These are phyloP conservation scores for Goniozus legneri DNA, from an alignment of 1,140 invertebrate species.

Conservation along the genomic window DNA sequence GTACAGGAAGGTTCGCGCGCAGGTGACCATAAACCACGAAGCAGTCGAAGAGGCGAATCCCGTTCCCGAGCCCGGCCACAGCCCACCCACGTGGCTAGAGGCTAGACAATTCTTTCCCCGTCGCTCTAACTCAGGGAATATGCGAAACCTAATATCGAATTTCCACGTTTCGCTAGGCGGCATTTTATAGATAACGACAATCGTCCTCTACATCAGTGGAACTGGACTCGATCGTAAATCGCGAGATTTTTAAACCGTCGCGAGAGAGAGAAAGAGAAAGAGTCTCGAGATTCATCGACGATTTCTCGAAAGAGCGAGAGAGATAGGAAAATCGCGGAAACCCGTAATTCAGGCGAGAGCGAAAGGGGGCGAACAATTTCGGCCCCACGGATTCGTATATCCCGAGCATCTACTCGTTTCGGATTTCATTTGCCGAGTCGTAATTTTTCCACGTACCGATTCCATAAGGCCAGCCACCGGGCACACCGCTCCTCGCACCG, in stretches of 20 bases:
- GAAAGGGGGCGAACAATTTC: conserved; percentile 27
- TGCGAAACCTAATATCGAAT: too few species aligned
- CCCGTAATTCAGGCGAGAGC: conserved; percentile 30
- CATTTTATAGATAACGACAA: too few species aligned
- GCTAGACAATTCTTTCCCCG: conserved; percentile 2
- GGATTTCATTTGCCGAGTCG: conserved; percentile 41
- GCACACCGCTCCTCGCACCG: not conserved
- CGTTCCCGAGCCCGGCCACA: conserved; percentile 19
- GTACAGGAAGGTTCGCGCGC: conserved; percentile 16
- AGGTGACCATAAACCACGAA: conserved; percentile 27
- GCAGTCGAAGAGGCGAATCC: conserved; percentile 13
- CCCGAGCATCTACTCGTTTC: conserved; percentile 17
- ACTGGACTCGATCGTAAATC: too few species aligned
- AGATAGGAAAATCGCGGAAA: conserved; percentile 8
- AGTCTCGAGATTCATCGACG: too few species aligned
- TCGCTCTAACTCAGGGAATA: not conserved
- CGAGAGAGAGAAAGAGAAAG: too few species aligned
- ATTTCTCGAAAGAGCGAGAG: too few species aligned
- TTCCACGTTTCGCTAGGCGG: too few species aligned
- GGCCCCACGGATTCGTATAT: conserved; percentile 1
- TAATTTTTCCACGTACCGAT: conserved; percentile 42
- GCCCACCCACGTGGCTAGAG: conserved; percentile 23
- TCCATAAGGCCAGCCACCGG: conserved; percentile 30
- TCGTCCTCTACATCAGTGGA: too few species aligned
- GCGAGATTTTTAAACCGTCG: too few species aligned